A percentile compares a stretch with the other conserved stretches of the same genome.
phyloP scores from a whole-genome alignment of 2,113 vertebrate species.

The Dendropsophus ebraccatus region DNA sequence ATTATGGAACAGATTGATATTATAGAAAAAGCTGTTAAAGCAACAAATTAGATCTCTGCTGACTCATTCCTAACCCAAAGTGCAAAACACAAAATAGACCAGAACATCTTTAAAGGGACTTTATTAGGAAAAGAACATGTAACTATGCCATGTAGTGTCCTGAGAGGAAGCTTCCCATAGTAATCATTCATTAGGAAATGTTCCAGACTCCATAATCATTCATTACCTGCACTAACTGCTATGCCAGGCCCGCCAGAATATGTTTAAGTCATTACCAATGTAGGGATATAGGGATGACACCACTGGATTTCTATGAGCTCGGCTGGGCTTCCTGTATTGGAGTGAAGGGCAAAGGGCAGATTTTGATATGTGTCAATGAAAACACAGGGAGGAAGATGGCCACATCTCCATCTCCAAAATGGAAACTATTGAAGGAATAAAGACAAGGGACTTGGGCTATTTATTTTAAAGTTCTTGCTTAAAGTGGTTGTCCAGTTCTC shows the following conservation, averaged over 20 bases:
- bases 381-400: too few relatives aligned
- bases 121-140: background rate
- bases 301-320: background rate
- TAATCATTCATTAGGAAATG: background rate
- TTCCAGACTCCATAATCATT: background rate
- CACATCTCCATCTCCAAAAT: too few relatives aligned
- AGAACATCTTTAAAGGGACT: background rate
- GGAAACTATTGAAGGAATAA: too few relatives aligned
- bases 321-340: background rate
- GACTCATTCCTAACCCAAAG: conserved; percentile 7
- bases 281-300: background rate
- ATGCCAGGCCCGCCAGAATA: background rate
- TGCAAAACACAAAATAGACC: background rate
- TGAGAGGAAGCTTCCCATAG: background rate
- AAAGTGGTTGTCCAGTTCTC: too few relatives aligned
- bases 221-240: background rate
- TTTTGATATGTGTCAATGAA: too few relatives aligned
- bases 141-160: background rate
- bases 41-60: background rate
- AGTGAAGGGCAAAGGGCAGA: background rate
- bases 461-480: too few relatives aligned
- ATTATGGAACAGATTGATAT: conserved; percentile 36
- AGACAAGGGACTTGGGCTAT: too few relatives aligned
- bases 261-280: background rate
- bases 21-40: conserved; percentile 14